Conservation (phyloP, 2,797 vertebrate genomes). For the Schizopygopsis pylzovi region DNA sequence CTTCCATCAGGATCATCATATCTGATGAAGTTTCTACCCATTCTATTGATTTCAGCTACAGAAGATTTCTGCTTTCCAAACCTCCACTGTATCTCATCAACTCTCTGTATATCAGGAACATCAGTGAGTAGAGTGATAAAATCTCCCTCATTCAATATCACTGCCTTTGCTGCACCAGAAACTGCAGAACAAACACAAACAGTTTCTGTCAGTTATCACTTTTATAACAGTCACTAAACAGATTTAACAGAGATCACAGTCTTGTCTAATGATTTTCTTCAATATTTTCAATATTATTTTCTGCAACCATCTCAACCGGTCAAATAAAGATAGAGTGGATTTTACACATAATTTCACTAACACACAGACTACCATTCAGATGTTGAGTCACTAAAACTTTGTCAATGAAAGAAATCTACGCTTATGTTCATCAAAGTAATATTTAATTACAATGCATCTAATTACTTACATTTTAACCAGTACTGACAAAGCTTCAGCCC, state of each 20-base stretch:
- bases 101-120: accelerated
- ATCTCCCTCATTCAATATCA: not conserved
- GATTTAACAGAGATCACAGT: not conserved
- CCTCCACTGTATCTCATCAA: not conserved
- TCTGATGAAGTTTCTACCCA: not conserved
- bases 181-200: not conserved
- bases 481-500: too few species aligned
- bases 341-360: not conserved
- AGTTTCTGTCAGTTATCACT: not conserved
- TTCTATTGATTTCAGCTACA: not conserved
- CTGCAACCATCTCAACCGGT: not conserved
- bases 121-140: not conserved
- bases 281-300: not conserved
- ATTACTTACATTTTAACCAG: too few species aligned
- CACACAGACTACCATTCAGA: not conserved
- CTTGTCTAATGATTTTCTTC: not conserved
- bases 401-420: accelerated
- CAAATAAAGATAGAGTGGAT: not conserved
- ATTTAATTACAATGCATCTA: too few species aligned
- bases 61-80: not conserved
- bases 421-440: not conserved
- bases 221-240: not conserved
- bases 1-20: not conserved
- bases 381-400: not conserved
- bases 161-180: not conserved